Evolutionary conservation across 2,888 invertebrate species (phyloP), one percentile per base, ranked within the genome.

Genomic region (Cryptus viduatorius): DNA sequence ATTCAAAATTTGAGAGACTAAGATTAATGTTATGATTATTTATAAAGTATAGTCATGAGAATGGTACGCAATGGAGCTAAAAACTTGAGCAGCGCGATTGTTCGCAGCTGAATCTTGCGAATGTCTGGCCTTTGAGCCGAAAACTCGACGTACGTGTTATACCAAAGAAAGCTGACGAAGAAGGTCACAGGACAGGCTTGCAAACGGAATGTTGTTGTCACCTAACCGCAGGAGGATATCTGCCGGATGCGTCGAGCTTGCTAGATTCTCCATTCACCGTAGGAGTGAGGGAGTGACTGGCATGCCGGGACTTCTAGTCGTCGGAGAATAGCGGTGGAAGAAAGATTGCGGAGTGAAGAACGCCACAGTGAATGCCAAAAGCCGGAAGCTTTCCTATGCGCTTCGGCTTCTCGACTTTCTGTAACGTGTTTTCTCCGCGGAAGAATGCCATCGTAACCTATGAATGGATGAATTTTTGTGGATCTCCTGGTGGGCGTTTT

Each of bases 181-280:
- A 37, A 65, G 37, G 7, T 72, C 31, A 53, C 37, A 65, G 37
- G 7, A 65, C 31, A 53, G 16, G 42, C 19, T 61, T 8, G 68
- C 37, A 67, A 68, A 67, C 37, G 56, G 42, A 56, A 67, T 46
- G 44, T 75, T 37, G 37, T 29, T 29, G 59, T 42, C 16, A 46
- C 61, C 59, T n/a, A 69, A 75, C 75, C 75, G 16, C 59, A 7
- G 19, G 24, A 46, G 65, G 48, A 77, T 82, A 72, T 82, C 72
- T 72, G 72, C 72, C 67, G 77, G 67, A 72, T 59, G 71, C 46
- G 56, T 56, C 31, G 61, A 42, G 31, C 72, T 67, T 59, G 67
- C 48, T 14, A 67, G 56, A 72, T 77, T 72, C 59, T 67, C 24
- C 77, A 78, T 82, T 82, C 77, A 78, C 10, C 16, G 72, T 19